These are phyloP conservation scores for Macropus fuliginosus DNA, from an alignment of 2,797 vertebrate genomes.

Conservation along the genomic window DNA sequence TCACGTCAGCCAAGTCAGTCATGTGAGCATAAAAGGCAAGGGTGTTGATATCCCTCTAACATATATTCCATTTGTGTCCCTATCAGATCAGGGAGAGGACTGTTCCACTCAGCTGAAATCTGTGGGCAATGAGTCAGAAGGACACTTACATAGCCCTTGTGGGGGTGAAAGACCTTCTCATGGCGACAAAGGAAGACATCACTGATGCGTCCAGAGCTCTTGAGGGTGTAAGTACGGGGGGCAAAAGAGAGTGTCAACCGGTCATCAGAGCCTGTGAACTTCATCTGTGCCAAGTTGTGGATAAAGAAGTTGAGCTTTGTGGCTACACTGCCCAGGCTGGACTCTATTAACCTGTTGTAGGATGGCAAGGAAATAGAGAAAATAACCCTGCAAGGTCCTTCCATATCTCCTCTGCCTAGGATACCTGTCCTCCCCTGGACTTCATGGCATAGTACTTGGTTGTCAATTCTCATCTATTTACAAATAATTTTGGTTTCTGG, in stretches of 20 bases:
- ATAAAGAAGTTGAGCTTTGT: slow-evolving; percentile 99
- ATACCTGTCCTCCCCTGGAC: neutral
- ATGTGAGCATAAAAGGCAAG: neutral
- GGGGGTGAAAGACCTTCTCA: slow-evolving; percentile 89
- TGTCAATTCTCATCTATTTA: neutral
- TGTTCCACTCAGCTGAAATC: neutral
- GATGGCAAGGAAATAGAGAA: slow-evolving; percentile 13
- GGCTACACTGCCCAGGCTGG: slow-evolving; percentile 96
- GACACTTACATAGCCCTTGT: slow-evolving; percentile 93
- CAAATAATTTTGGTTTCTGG: neutral
- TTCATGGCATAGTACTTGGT: neutral
- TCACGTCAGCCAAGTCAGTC: neutral
- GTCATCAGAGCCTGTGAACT: slow-evolving; percentile 92
- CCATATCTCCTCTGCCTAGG: neutral
- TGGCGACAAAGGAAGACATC: slow-evolving; percentile 92
- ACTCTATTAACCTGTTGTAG: slow-evolving; percentile 92
- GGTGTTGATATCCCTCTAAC: neutral
- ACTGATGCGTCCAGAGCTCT: slow-evolving; percentile 89
- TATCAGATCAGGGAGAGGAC: neutral
- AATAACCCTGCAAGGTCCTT: neutral
- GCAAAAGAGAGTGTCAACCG: slow-evolving; percentile 92
- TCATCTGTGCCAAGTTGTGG: slow-evolving; percentile 98
- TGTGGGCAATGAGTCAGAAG: neutral
- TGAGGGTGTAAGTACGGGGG: slow-evolving; percentile 89
- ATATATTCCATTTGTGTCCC: neutral